Evolutionary conservation across 2,113 vertebrate genomes (phyloP).

Genomic region (Rhea americana): DNA sequence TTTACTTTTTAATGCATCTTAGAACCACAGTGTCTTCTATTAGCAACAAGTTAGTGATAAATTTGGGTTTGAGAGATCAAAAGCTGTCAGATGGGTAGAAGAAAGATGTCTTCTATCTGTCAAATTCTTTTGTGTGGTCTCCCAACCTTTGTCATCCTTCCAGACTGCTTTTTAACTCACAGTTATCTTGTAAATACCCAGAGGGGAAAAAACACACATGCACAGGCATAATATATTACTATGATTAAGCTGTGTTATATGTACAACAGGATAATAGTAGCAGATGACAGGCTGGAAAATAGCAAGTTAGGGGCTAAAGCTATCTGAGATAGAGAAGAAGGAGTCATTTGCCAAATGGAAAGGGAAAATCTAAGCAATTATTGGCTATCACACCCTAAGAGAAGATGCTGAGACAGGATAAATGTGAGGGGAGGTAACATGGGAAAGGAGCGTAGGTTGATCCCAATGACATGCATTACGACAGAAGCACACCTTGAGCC

Average conservation of each 20-base stretch:
- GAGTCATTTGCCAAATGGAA: neutral
- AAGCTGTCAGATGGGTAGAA: neutral
- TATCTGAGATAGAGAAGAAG: neutral
- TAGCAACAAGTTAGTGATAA: neutral
- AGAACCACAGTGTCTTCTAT: neutral
- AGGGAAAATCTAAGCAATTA: accelerated
- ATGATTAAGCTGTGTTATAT: neutral
- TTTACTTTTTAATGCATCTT: neutral
- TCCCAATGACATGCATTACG: neutral
- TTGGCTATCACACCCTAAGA: neutral
- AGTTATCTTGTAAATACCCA: neutral
- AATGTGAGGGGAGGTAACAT: neutral
- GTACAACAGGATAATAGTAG: neutral
- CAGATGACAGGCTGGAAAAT: neutral
- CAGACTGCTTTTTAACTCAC: neutral
- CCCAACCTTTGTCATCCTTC: neutral
- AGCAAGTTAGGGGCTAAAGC: neutral
- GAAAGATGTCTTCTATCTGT: neutral
- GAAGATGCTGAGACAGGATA: neutral
- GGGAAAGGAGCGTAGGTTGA: neutral
- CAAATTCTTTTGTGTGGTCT: neutral
- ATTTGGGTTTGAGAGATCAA: neutral
- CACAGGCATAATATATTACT: neutral
- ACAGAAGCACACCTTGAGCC: neutral
- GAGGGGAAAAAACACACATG: neutral